A percentile compares a stretch with the other conserved stretches of the same genome.
Conservation (phyloP, 2,888 invertebrate genomes). For the Drosophila barbarae region DNA sequence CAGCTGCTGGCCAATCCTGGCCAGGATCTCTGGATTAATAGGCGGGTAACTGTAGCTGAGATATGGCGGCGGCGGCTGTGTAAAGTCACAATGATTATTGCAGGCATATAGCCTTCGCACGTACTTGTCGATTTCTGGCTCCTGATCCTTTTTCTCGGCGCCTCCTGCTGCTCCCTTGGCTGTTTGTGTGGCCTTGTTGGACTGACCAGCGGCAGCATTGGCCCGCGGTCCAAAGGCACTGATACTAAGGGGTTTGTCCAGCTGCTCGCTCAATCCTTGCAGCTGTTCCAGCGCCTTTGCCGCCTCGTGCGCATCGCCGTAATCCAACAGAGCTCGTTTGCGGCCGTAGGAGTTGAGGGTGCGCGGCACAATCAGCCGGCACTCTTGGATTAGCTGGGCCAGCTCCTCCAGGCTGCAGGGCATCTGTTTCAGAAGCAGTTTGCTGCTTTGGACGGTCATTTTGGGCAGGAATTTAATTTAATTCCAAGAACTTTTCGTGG, state of each 20-base stretch:
- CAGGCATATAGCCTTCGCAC: slow-evolving; percentile 83
- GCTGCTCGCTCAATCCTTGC: slow-evolving; percentile 36
- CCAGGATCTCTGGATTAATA: slow-evolving; percentile 85
- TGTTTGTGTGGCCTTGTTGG: slow-evolving; percentile 54
- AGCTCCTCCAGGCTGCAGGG: slow-evolving; percentile 66
- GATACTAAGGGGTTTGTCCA: slow-evolving; percentile 58
- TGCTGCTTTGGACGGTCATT: slow-evolving; percentile 43
- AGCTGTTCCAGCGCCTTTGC: slow-evolving; percentile 58
- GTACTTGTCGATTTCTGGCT: slow-evolving; percentile 79
- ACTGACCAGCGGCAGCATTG: neutral
- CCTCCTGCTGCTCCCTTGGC: slow-evolving; percentile 2
- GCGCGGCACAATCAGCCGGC: slow-evolving; percentile 53
- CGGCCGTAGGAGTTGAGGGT: slow-evolving; percentile 57
- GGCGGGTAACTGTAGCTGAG: slow-evolving; percentile 90
- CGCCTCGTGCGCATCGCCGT: slow-evolving; percentile 49
- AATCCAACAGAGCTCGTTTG: slow-evolving; percentile 50
- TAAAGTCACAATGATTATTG: slow-evolving; percentile 83
- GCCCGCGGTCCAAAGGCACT: slow-evolving; percentile 47
- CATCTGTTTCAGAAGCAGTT: slow-evolving; percentile 70
- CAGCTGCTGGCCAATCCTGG: slow-evolving; percentile 89
- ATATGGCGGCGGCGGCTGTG: slow-evolving; percentile 88
- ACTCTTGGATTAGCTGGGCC: slow-evolving; percentile 49
- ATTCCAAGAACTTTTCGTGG: neutral
- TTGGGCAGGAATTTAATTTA: neutral
- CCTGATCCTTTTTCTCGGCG: neutral